These are phyloP conservation scores for Cantharis rustica DNA, from an alignment of 2,888 invertebrate genomes.

Conservation along the genomic window DNA sequence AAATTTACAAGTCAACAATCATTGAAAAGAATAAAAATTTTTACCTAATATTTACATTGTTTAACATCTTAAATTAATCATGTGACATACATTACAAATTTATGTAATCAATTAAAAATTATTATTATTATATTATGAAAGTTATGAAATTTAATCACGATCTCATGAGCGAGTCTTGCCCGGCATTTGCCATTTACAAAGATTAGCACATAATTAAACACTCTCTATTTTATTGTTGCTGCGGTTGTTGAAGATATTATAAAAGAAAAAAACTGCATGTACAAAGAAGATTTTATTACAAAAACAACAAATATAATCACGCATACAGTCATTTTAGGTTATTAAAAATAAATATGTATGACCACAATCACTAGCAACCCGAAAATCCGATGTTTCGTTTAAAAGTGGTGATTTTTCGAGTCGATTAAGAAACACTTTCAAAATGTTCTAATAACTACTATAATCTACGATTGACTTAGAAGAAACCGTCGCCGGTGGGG, in stretches of 20 bases:
- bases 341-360: conserved; percentile 51
- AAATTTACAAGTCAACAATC: not conserved
- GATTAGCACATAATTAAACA: conserved; percentile 8
- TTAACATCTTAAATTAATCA: conserved; percentile 14
- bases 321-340: conserved; percentile 48
- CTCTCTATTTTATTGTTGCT: conserved; percentile 9
- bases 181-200: conserved; percentile 12
- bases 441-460: conserved; percentile 24
- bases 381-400: conserved; percentile 20
- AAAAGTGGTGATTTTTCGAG: conserved; percentile 22
- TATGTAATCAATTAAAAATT: conserved; percentile 12
- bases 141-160: not conserved
- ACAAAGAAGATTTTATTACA: conserved; percentile 45
- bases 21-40: not conserved
- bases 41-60: not conserved
- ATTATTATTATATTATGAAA: conserved; percentile 1
- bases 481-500: conserved; percentile 88
- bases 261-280: conserved; percentile 47
- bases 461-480: conserved; percentile 64
- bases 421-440: conserved; percentile 35
- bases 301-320: conserved; percentile 52
- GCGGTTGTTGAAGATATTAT: conserved; percentile 10
- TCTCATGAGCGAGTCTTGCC: conserved; percentile 15
- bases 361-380: conserved; percentile 44
- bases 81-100: conserved; percentile 23